Evolutionary conservation across 2,113 vertebrate genomes (phyloP), one percentile per base, ranked within the genome.

Genomic region (Zootoca vivipara): DNA sequence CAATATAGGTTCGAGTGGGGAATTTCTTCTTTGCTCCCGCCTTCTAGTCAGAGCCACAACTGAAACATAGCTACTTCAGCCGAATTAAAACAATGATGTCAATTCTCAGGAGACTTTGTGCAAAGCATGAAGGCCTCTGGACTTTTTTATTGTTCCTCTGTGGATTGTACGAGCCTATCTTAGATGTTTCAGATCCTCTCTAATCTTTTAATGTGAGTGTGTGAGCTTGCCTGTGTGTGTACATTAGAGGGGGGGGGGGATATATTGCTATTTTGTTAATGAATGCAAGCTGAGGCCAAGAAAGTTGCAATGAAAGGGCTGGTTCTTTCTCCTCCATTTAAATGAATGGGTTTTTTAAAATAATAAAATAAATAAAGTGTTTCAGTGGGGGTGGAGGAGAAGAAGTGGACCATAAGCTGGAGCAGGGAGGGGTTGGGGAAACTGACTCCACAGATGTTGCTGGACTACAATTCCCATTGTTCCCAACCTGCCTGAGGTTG

Each of bases 11-110:
- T 28, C 56, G 33, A 28, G 74, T 67, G 74, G 42, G 20, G 86
- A 89, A 38, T 56, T 91, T 90, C 78, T 89, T 90, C 73, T 93
- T 58, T 33, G 70, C 20, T 72, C 90, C 95, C 92, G 91, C 92
- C 94, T 94, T 95, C 87, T 87, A 89, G 82, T 80, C 85, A 88
- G 94, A 94, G 93, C 90, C 89, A 92, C 35, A 52, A 87, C 89
- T 87, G 89, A 81, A 88, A 87, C 82, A 13, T 86, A 91, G 75
- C 91, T 96, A 91, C 92, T 95, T 94, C 92, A 92, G 24, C 90
- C 79, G 77, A 87, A 52, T 56, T 78, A 78, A 35, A 67, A 33
- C 5, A 0, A 91, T 83, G 93, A 95, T 96, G 96, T 95, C 93
- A 96, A 85, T 90, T 82, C 87, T 89, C 2, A 70, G 13, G 85